Evolutionary conservation across 2,797 vertebrate genomes (phyloP).

Genomic region (Falco cherrug): DNA sequence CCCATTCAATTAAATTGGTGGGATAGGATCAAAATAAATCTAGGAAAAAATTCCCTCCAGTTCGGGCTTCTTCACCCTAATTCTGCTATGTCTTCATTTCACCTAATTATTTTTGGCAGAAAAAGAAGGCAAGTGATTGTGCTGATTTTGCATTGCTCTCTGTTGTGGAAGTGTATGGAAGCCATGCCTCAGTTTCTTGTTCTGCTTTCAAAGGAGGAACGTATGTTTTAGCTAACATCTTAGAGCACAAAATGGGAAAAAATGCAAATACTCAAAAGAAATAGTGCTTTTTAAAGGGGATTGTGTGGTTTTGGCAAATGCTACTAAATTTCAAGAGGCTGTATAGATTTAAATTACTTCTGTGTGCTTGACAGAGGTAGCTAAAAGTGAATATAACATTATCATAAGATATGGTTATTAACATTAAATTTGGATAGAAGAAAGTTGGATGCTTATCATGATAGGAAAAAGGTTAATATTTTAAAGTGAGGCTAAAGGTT

Average conservation of each 20-base stretch:
- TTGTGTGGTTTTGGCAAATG: neutral
- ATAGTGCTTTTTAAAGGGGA: neutral
- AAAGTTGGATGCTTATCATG: slow-evolving; percentile 72
- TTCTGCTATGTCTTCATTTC: slow-evolving; percentile 8
- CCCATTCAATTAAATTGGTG: neutral
- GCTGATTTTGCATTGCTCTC: neutral
- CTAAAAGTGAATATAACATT: slow-evolving; percentile 54
- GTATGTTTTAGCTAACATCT: neutral
- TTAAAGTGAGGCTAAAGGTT: slow-evolving; percentile 79
- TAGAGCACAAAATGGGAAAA: neutral
- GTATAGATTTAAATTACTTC: slow-evolving; percentile 49
- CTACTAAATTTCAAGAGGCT: slow-evolving; percentile 5
- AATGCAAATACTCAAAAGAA: neutral
- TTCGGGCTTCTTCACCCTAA: neutral
- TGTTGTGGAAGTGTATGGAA: neutral
- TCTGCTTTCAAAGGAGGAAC: slow-evolving; percentile 5
- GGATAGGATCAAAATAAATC: neutral
- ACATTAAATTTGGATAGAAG: slow-evolving; percentile 70
- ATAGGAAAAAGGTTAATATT: slow-evolving; percentile 79
- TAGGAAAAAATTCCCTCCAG: neutral
- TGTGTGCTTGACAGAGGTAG: slow-evolving; percentile 16
- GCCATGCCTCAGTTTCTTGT: neutral
- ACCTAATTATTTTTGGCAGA: neutral
- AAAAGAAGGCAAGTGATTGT: neutral
- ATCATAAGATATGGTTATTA: slow-evolving; percentile 66